Evolutionary conservation across 2,888 invertebrate genomes (phyloP).

Genomic region (Bugulina stolonifera): DNA sequence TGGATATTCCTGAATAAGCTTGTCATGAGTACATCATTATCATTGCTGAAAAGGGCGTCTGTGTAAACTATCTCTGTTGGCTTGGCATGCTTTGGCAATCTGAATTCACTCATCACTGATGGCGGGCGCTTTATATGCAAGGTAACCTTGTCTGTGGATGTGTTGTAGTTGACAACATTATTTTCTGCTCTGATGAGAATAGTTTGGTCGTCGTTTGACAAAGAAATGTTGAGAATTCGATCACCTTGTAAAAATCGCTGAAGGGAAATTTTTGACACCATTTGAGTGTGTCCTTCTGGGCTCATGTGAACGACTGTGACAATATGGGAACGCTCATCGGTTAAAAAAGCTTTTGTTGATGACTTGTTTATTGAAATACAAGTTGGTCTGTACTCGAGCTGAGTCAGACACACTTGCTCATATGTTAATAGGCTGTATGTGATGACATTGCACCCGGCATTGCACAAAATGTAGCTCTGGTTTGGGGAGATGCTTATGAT

Average conservation of each 20-base stretch:
- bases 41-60: constrained; percentile 43
- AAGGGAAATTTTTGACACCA: constrained; percentile 30
- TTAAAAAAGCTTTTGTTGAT: constrained; percentile 39
- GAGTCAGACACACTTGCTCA: constrained; percentile 37
- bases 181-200: constrained; percentile 36
- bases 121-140: constrained; percentile 39
- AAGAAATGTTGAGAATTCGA: constrained; percentile 35
- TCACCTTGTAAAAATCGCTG: constrained; percentile 33
- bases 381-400: constrained; percentile 37
- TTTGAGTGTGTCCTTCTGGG: constrained; percentile 44
- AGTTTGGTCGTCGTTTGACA: constrained; percentile 31
- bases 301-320: constrained; percentile 41
- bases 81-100: constrained; percentile 42
- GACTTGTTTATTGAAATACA: constrained; percentile 39
- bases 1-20: constrained; percentile 49
- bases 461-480: constrained; percentile 42
- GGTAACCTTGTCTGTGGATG: constrained; percentile 37
- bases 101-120: constrained; percentile 45
- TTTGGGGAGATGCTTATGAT: constrained; percentile 44
- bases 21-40: constrained; percentile 43
- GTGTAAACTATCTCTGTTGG: constrained; percentile 38
- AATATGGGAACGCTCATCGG: constrained; percentile 38
- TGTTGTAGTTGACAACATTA: constrained; percentile 42
- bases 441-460: constrained; percentile 40
- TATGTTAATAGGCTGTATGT: constrained; percentile 41